Evolutionary conservation across 2,797 vertebrate genomes (phyloP).

Genomic region (Peromyscus nudipes): DNA sequence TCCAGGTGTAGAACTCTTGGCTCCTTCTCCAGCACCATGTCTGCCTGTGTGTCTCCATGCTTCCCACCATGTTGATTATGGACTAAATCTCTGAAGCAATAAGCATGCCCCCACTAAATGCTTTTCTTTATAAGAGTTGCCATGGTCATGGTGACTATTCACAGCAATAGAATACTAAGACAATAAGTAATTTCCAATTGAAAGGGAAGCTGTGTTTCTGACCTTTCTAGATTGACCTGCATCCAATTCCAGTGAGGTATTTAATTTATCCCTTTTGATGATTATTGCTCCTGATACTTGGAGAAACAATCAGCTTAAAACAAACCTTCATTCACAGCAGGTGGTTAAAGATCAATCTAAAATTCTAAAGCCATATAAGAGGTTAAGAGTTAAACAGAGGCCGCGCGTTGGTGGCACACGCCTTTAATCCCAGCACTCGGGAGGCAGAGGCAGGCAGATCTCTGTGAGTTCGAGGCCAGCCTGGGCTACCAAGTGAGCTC

Average conservation of each 20-base stretch:
- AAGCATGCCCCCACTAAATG: not conserved
- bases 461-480: no score
- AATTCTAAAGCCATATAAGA: constrained; percentile 11
- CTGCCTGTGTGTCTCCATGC: not conserved
- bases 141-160: not conserved
- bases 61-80: not conserved
- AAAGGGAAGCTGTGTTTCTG: constrained; percentile 7
- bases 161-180: not conserved
- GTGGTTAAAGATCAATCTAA: not conserved
- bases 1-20: not conserved
- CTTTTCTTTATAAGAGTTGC: not conserved
- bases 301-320: constrained; percentile 1
- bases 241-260: not conserved
- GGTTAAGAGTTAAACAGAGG: not conserved
- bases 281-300: not conserved
- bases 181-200: not conserved
- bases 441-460: no score
- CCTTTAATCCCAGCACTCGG: no score
- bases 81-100: not conserved
- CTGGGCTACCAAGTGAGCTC: no score
- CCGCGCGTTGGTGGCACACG: no score
- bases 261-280: not conserved
- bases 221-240: not conserved
- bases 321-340: not conserved
- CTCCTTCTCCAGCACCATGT: not conserved